These are phyloP conservation scores for Drosophila nikananu DNA, from an alignment of 1,140 invertebrate genomes.

Conservation along the genomic window DNA sequence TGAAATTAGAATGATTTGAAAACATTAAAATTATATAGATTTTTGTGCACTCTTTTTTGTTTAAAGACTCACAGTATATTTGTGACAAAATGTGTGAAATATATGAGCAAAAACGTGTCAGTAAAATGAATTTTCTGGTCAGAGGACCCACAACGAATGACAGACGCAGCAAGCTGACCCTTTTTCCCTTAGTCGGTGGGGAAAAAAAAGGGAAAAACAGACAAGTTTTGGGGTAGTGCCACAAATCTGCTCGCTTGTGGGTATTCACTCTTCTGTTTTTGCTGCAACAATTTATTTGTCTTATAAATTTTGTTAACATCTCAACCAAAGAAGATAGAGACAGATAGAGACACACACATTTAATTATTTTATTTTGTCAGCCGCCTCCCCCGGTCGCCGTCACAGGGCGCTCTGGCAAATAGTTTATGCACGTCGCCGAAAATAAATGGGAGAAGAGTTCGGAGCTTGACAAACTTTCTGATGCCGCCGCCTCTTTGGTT, in stretches of 20 bases:
- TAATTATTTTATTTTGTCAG: conserved; percentile 55
- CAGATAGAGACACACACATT: conserved; percentile 36
- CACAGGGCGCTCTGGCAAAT: conserved; percentile 43
- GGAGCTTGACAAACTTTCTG: conserved; percentile 49
- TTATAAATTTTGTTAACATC: conserved; percentile 64
- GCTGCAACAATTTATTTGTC: conserved; percentile 60
- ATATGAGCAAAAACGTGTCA: conserved; percentile 52
- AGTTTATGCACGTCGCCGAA: conserved; percentile 55
- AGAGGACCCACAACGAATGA: conserved; percentile 18
- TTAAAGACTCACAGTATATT: conserved; percentile 14
- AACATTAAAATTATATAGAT: background rate
- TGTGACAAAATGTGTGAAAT: conserved; percentile 26
- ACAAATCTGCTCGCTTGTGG: conserved; percentile 50
- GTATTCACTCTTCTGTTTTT: conserved; percentile 25
- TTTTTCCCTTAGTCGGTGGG: conserved; percentile 14
- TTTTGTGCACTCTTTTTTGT: background rate
- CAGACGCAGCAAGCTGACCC: conserved; percentile 35
- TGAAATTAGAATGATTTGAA: background rate
- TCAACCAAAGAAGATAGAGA: conserved; percentile 50
- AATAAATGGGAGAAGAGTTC: conserved; percentile 25
- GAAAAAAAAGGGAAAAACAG: background rate
- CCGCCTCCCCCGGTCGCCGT: conserved; percentile 11
- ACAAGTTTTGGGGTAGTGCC: conserved; percentile 1
- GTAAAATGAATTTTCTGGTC: conserved; percentile 61
- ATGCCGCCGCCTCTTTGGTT: conserved; percentile 19